These are phyloP conservation scores for Laothoe populi DNA, from an alignment of 2,888 invertebrate species.

Conservation along the genomic window DNA sequence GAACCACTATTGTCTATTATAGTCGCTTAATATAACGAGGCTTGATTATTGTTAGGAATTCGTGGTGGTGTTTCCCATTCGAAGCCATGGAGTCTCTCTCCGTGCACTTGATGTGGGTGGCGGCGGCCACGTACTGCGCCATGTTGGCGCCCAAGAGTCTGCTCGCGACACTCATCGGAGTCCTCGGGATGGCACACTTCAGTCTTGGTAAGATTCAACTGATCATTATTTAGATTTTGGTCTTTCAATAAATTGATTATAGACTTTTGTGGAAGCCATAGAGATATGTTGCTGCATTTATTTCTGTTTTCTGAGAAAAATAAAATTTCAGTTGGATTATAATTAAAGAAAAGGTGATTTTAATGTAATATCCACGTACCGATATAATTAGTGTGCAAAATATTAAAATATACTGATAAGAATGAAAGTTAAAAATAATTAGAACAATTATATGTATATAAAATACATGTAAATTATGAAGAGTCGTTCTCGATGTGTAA, in stretches of 20 bases:
- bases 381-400: neutral
- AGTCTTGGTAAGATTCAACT: constrained; percentile 87
- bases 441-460: neutral
- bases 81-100: constrained; percentile 94
- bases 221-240: neutral
- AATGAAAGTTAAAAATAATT: neutral
- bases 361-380: too few species aligned
- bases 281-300: too few species aligned
- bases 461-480: constrained; percentile 8
- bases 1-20: too few species aligned
- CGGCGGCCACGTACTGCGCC: constrained; percentile 94
- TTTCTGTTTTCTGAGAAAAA: too few species aligned
- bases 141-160: constrained; percentile 93
- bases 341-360: too few species aligned
- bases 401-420: too few species aligned
- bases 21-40: neutral
- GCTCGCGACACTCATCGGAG: constrained; percentile 93
- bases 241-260: neutral
- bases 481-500: constrained; percentile 2
- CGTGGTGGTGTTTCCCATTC: constrained; percentile 96
- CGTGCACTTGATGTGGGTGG: constrained; percentile 95
- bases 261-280: too few species aligned
- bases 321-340: too few species aligned
- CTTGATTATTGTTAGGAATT: constrained; percentile 84
- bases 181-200: constrained; percentile 95